phyloP scores from a whole-genome alignment of 35 echinoderm and acorn worm species.

The Amphiura filiformis region DNA sequence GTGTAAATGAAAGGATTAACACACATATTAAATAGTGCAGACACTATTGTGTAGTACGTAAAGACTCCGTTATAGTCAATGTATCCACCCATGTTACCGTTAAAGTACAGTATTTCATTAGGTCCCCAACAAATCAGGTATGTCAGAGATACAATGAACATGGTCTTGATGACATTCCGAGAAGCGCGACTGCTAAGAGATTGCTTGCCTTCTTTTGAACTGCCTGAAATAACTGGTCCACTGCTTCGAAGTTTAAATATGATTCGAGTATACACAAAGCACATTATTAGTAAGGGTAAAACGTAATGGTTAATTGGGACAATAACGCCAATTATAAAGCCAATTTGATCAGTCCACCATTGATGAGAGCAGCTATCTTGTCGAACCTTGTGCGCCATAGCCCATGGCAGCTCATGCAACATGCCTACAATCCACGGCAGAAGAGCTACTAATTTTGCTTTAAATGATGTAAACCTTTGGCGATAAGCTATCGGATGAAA shows the following conservation, averaged over 20 bases:
- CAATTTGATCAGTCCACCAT: background rate
- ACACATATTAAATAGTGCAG: slow-evolving; percentile 53
- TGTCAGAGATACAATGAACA: slow-evolving; percentile 51
- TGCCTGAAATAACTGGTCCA: background rate
- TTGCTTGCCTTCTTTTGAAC: background rate
- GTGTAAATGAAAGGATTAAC: slow-evolving; percentile 64
- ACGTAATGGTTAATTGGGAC: slow-evolving; percentile 70
- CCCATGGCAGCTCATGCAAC: slow-evolving; percentile 66
- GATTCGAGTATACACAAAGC: slow-evolving; percentile 73
- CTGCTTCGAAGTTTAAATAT: slow-evolving; percentile 26
- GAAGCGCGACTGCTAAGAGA: slow-evolving; percentile 2
- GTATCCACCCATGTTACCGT: slow-evolving; percentile 41
- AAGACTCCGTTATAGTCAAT: slow-evolving; percentile 29
- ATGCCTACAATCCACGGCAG: slow-evolving; percentile 63
- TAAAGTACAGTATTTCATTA: slow-evolving; percentile 51
- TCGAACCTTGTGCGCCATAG: slow-evolving; percentile 38
- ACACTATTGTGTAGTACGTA: background rate
- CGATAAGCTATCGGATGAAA: slow-evolving; percentile 79
- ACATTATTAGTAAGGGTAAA: slow-evolving; percentile 67
- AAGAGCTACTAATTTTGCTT: slow-evolving; percentile 37
- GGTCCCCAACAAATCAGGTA: slow-evolving; percentile 70
- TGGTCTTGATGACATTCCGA: slow-evolving; percentile 40
- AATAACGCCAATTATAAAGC: slow-evolving; percentile 18
- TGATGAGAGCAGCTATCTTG: background rate
- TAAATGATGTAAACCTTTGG: slow-evolving; percentile 41